Base-by-base conservation (phyloP, 2,797 vertebrate species). In the Bradypodion ventrale region DNA sequence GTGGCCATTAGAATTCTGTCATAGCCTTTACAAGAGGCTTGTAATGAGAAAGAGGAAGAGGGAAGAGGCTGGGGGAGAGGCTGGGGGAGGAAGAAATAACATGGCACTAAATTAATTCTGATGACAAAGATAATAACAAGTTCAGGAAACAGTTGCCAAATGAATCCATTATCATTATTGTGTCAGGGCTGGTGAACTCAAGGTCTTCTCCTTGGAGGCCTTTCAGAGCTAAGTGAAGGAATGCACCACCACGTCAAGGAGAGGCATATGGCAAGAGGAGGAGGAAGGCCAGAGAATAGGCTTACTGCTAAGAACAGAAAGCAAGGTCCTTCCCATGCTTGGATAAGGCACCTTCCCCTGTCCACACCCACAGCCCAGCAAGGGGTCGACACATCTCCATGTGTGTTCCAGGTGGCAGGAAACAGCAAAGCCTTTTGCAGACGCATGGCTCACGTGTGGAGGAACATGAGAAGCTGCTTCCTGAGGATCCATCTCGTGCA, bases 51-150 rank as follows among this genome's bases (percentile, higher is more conserved):
- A 42, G 62, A 59, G 80, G 85, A 73, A 80, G 85, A 66, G 84
- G 8, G n/a, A 13, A 40, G 29, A 40, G 74, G 72, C 25, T 78
- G 44, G 65, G 83, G 70, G 72, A n/a, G n/a, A n/a, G n/a, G n/a
- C n/a, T n/a, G n/a, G 25, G 72, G 66, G 52, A 65, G 27, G 77
- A 49, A 80, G 83, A 29, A 75, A 32, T 69, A 62, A 40, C 37
- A 65, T 49, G 2, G 73, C 82, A 90, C 87, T 75, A 90, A 89
- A 92, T 90, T 91, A 93, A 94, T 92, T 89, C 87, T 78, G 87
- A 91, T 75, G 89, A 92, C 89, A 92, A 79, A 85, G 90, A 92
- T 87, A 91, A 94, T 89, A 90, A 91, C 85, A 40, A 87, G 89
- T 92, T 84, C 60, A 88, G 91, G 92, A 93, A 91, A 79, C 1